Evolutionary conservation across 2,888 invertebrate species (phyloP).

Genomic region (Patella caerulea): DNA sequence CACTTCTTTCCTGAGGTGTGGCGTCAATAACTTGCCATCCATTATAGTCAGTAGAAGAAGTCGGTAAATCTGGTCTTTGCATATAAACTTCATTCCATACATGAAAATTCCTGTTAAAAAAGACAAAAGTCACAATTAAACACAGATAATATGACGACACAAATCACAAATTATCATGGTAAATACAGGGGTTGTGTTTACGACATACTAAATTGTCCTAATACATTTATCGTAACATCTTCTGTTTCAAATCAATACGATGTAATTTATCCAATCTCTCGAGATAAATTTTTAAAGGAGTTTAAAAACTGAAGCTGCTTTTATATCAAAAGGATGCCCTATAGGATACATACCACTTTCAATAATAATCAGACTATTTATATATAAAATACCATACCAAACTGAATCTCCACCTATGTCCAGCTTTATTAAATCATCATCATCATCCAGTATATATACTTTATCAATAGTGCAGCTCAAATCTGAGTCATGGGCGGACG

Average conservation of each 20-base stretch:
- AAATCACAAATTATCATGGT: too few species aligned
- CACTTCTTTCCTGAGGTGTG: slow-evolving; percentile 89
- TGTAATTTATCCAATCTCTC: too few species aligned
- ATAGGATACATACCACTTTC: too few species aligned
- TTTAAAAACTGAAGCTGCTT: too few species aligned
- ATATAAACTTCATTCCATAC: slow-evolving; percentile 98
- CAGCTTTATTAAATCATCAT: slow-evolving; percentile 75
- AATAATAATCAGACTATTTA: not conserved
- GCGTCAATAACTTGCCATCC: slow-evolving; percentile 97
- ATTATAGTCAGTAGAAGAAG: slow-evolving; percentile 77
- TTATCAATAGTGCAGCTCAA: slow-evolving; percentile 57
- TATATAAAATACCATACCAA: slow-evolving; percentile 71
- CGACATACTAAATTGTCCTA: too few species aligned
- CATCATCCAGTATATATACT: slow-evolving; percentile 65
- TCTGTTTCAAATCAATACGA: too few species aligned
- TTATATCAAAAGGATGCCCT: too few species aligned
- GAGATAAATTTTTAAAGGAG: too few species aligned
- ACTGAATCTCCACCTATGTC: slow-evolving; percentile 81
- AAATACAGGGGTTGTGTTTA: too few species aligned
- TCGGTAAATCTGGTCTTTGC: slow-evolving; percentile 84
- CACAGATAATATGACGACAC: not conserved
- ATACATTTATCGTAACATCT: too few species aligned
- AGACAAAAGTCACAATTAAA: not conserved
- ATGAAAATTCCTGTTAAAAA: slow-evolving; percentile 84
- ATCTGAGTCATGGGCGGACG: slow-evolving; percentile 64